phyloP scores from a whole-genome alignment of 2,888 invertebrate species.

The Zaprionus bogoriensis region DNA sequence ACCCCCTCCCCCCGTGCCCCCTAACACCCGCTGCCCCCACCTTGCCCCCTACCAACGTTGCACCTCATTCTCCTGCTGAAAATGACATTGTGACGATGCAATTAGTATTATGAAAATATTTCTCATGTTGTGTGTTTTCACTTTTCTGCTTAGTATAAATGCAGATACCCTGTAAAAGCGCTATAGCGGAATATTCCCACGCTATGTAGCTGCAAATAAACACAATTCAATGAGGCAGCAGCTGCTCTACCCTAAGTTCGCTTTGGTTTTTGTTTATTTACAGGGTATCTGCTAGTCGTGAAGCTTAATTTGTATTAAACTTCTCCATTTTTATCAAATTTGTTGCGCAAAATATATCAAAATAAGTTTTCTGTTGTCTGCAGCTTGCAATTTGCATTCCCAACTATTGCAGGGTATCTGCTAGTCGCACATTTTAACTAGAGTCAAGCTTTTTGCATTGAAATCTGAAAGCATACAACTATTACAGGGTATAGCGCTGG shows the following conservation, averaged over 20 bases:
- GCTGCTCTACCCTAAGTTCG: neutral
- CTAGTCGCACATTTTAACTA: neutral
- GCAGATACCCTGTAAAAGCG: conserved; percentile 8
- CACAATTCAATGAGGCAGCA: too few species aligned
- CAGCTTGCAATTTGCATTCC: neutral
- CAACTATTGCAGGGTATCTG: neutral
- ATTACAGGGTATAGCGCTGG: neutral
- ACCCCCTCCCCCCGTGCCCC: neutral
- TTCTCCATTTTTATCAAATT: too few species aligned
- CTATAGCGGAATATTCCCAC: neutral
- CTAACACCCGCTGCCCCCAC: neutral
- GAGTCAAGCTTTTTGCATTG: too few species aligned
- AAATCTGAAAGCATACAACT: too few species aligned
- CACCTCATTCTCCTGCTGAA: conserved; percentile 36
- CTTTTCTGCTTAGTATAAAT: conserved; percentile 26
- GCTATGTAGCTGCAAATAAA: neutral
- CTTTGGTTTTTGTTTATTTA: neutral
- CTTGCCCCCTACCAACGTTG: too few species aligned
- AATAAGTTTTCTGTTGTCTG: too few species aligned
- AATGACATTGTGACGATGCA: conserved; percentile 83
- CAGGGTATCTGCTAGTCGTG: neutral
- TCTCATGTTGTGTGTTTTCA: conserved; percentile 68
- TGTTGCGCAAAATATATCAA: too few species aligned
- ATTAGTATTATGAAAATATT: conserved; percentile 82
- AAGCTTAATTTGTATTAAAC: too few species aligned